Percentiles rank a stretch among this genome's conserved stretches.
phyloP scores from a whole-genome alignment of 2,113 vertebrate genomes.

The Trichomycterus rosablanca region DNA sequence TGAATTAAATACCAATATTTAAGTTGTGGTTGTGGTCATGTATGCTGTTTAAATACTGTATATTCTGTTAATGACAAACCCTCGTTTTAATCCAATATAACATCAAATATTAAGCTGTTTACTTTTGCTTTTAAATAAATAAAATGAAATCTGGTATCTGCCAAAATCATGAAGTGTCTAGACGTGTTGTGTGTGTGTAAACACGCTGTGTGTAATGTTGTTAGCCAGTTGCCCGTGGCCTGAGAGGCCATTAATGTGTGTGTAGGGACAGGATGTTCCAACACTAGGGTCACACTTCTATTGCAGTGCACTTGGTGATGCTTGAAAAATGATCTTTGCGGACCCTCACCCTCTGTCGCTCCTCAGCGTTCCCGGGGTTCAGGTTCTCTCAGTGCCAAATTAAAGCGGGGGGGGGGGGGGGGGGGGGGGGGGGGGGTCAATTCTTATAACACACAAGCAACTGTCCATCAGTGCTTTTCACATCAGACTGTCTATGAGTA shows the following conservation, averaged over 20 bases:
- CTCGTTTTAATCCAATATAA: no score
- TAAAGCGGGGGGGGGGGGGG: background rate
- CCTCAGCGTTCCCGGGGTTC: constrained; percentile 14
- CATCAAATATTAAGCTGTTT: no score
- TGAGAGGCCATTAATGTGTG: background rate
- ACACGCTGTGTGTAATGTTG: background rate
- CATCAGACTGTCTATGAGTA: constrained; percentile 7
- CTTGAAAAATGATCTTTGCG: constrained; percentile 16
- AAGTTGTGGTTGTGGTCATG: no score
- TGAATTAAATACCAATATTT: no score
- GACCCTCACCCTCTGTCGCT: background rate
- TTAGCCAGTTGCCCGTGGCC: background rate
- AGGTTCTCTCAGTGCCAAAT: constrained; percentile 20
- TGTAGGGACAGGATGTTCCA: constrained; percentile 50
- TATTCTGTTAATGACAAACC: no score
- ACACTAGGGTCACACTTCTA: constrained; percentile 22
- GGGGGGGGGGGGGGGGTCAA: background rate
- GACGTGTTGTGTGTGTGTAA: constrained; percentile 2
- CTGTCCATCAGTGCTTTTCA: constrained; percentile 4
- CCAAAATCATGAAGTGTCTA: no score
- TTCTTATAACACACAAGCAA: constrained; percentile 15
- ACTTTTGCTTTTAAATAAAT: no score
- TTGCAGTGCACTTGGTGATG: constrained; percentile 26
- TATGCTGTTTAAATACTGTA: no score
- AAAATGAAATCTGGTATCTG: no score